Evolutionary conservation across 2,888 invertebrate species (phyloP), one percentile per base, ranked within the genome.

Genomic region (Arrhopalites spinosus): DNA sequence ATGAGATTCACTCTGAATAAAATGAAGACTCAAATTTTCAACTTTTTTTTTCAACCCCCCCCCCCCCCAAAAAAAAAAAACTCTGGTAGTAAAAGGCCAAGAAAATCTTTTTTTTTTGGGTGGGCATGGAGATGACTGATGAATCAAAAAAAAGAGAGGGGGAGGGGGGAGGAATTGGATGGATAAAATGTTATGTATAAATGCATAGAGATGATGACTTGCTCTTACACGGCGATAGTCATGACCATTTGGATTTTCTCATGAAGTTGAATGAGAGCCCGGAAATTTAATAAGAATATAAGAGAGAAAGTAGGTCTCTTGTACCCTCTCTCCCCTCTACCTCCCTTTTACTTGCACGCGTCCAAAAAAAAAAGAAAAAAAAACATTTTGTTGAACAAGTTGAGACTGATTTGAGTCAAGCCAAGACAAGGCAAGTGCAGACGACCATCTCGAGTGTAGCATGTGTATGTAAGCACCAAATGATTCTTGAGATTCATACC

Each of bases 401-500:
- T 23, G 23, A 59, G 59, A 20, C 20, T 59, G 59, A 59, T 59
- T 59, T 23, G 59, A 59, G 20, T 59, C 59, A 23, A 59, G 25
- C 23, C 17, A 50, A 50, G 50, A 23, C 59, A 25, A 23, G 23
- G 23, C 36, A 36, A 59, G 59, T 2, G 59, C 3, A 36, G 11
- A 50, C 23, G 70, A 56, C 15, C 67, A 68, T 64, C 59, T 23
- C 59, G 53, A 59, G 23, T 25, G 78, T 63, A 77, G 74, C 78
- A 77, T 75, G 72, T 78, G 78, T 74, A 74, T 59, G 56, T 72
- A 78, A 78, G 78, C 77, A 74, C 72, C 78, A 78, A 78, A 73
- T 78, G 76, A 77, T 78, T 68, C 43, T 68, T 47, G 23, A 59
- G 20, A 2, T 25, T 23, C 59, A 17, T 50, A n/a, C n/a, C 67